Percentiles rank a stretch among this genome's conserved stretches.
phyloP scores from a whole-genome alignment of 2,113 vertebrate species.

The Dasyprocta punctata region DNA sequence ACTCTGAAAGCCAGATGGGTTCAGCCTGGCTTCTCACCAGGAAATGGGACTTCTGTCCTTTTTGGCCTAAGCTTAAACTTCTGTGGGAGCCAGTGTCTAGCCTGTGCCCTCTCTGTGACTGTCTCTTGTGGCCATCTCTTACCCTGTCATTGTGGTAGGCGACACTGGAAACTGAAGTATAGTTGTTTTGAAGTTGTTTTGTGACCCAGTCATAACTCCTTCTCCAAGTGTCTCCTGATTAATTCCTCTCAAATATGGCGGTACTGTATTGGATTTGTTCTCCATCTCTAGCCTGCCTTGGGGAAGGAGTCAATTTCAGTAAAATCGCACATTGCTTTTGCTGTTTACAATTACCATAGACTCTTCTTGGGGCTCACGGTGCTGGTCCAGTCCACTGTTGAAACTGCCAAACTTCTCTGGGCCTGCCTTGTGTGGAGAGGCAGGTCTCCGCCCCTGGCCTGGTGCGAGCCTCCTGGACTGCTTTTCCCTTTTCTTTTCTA shows the following conservation, averaged over 20 bases:
- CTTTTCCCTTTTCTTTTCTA: background rate
- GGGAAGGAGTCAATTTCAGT: background rate
- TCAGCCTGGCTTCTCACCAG: background rate
- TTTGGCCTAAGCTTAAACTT: background rate
- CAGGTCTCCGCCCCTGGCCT: background rate
- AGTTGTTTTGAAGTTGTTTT: background rate
- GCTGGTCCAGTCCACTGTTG: background rate
- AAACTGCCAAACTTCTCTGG: background rate
- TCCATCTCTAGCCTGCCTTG: background rate
- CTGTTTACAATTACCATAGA: background rate
- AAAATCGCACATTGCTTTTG: background rate
- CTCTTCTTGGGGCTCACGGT: background rate
- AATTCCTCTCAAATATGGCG: background rate
- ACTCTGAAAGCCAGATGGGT: background rate
- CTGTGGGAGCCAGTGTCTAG: background rate
- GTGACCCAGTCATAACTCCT: background rate
- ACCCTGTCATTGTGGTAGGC: background rate
- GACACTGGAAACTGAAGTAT: background rate
- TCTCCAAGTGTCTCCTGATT: background rate
- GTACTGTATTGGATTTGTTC: background rate
- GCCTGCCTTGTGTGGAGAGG: background rate
- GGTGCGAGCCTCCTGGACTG: background rate
- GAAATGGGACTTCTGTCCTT: background rate
- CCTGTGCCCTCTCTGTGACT: background rate
- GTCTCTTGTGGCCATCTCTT: background rate